Evolutionary conservation across 1,140 invertebrate genomes (phyloP).

Genomic region (Drosophila virilis): DNA sequence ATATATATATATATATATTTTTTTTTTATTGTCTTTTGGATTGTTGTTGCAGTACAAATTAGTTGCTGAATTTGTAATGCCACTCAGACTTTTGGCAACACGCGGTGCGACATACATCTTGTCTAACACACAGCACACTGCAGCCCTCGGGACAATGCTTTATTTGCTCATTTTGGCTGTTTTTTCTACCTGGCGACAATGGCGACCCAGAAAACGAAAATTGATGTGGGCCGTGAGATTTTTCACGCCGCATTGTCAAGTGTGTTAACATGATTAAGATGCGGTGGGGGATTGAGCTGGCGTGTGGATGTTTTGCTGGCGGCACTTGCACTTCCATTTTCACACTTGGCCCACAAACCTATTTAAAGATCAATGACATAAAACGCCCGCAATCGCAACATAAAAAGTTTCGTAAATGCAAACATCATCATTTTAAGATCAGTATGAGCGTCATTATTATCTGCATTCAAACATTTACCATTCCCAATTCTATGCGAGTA

Average conservation of each 20-base stretch:
- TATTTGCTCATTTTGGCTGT: slow-evolving; percentile 45
- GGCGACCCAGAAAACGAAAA: slow-evolving; percentile 61
- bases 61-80: slow-evolving; percentile 73
- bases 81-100: slow-evolving; percentile 23
- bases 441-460: slow-evolving; percentile 26
- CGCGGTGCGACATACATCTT: slow-evolving; percentile 42
- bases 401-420: slow-evolving; percentile 27
- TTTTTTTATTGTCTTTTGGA: background rate
- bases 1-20: too few relatives aligned
- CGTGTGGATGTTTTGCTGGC: background rate
- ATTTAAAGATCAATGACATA: slow-evolving; percentile 60
- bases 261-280: slow-evolving; percentile 72
- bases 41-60: slow-evolving; percentile 55
- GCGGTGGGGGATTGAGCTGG: slow-evolving; percentile 2
- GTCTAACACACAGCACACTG: background rate
- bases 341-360: slow-evolving; percentile 59
- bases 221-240: slow-evolving; percentile 69
- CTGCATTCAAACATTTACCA: slow-evolving; percentile 40
- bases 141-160: slow-evolving; percentile 26
- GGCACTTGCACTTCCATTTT: slow-evolving; percentile 13
- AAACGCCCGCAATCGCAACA: slow-evolving; percentile 19
- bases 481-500: slow-evolving; percentile 49
- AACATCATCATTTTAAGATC: slow-evolving; percentile 18
- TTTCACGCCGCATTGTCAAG: slow-evolving; percentile 73
- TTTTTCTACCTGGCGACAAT: slow-evolving; percentile 25